Conservation (phyloP, 1,140 invertebrate species). For the Diorhabda elongata region DNA sequence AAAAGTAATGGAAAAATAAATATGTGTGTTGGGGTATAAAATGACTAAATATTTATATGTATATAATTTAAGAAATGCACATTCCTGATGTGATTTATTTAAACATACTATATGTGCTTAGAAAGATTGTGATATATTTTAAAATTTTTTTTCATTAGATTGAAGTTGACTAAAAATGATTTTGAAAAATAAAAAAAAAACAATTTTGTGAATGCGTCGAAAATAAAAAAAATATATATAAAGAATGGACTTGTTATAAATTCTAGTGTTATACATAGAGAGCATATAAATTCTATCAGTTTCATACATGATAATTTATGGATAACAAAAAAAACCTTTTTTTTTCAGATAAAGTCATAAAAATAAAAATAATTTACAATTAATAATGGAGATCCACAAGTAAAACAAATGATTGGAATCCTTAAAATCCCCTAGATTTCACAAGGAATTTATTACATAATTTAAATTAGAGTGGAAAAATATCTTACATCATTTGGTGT, state of each 20-base stretch:
- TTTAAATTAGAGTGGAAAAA: constrained; percentile 12
- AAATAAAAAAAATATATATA: not conserved
- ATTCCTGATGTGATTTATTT: too few species aligned
- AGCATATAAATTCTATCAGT: not conserved
- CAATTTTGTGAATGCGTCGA: too few species aligned
- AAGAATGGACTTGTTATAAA: not conserved
- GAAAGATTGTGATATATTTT: too few species aligned
- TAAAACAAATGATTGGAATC: constrained; percentile 13
- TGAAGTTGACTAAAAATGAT: too few species aligned
- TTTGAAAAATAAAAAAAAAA: too few species aligned
- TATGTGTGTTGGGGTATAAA: too few species aligned
- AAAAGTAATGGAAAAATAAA: too few species aligned
- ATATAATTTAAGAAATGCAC: too few species aligned
- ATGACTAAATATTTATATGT: too few species aligned
- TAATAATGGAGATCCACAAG: constrained; percentile 13
- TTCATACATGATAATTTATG: not conserved
- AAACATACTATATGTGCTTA: too few species aligned
- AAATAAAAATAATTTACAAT: constrained; percentile 4
- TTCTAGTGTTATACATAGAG: not conserved
- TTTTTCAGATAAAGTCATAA: constrained; percentile 8
- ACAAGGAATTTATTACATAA: constrained; percentile 5
- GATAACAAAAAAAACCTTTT: constrained; percentile 13
- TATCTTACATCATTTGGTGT: constrained; percentile 10
- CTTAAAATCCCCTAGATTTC: constrained; percentile 13
- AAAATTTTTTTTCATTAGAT: too few species aligned